These are phyloP conservation scores for Chelonoidis abingdonii DNA, from an alignment of 2,113 vertebrate genomes.

Conservation along the genomic window DNA sequence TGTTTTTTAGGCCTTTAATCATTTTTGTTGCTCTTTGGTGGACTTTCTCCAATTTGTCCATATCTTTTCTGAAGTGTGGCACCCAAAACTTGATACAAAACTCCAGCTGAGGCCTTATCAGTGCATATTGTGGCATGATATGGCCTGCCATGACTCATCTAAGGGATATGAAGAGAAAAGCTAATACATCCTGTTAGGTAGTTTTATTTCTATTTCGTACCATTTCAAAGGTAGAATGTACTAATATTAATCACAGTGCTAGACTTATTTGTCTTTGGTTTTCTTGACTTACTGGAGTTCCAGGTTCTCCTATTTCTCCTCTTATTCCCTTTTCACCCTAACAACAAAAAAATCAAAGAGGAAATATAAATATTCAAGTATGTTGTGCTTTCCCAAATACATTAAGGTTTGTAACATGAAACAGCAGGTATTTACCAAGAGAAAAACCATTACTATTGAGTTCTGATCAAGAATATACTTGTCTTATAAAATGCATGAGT, in stretches of 20 bases:
- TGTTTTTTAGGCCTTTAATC: too few relatives aligned
- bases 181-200: not conserved
- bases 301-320: slow-evolving; percentile 82
- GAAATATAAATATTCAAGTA: not conserved
- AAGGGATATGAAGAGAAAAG: not conserved
- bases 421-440: not conserved
- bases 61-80: too few relatives aligned
- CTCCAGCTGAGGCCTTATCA: too few relatives aligned
- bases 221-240: not conserved
- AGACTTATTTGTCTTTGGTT: not conserved
- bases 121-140: not conserved
- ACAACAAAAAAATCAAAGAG: not conserved
- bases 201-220: not conserved
- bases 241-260: not conserved
- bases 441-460: not conserved
- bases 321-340: slow-evolving; percentile 79
- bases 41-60: too few relatives aligned
- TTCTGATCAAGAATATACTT: not conserved
- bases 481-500: not conserved
- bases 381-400: not conserved
- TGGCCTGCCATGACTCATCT: not conserved
- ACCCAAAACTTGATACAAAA: too few relatives aligned
- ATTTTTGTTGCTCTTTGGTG: too few relatives aligned
- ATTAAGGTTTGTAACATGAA: not conserved
- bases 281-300: slow-evolving; percentile 79